These are phyloP conservation scores for Euclidia mi DNA, from an alignment of 2,888 invertebrate species.

Conservation along the genomic window DNA sequence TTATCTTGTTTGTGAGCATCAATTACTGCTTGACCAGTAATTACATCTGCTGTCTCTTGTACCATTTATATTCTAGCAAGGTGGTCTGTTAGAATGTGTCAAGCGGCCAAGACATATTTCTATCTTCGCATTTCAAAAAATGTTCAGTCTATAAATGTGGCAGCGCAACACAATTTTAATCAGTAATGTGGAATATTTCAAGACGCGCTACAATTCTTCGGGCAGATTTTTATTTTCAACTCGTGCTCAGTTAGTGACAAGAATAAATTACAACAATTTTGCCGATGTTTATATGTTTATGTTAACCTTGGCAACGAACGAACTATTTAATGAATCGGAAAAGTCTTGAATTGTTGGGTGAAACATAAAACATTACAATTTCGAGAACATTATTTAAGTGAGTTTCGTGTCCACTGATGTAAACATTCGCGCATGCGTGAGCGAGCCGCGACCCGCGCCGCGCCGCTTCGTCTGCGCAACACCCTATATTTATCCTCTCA, in stretches of 20 bases:
- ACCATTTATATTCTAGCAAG: conserved; percentile 41
- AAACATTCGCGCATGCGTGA: conserved; percentile 78
- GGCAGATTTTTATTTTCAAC: conserved; percentile 37
- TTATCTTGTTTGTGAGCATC: conserved; percentile 51
- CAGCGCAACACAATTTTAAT: conserved; percentile 27
- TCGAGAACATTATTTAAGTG: conserved; percentile 63
- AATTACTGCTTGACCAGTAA: conserved; percentile 43
- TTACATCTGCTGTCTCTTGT: conserved; percentile 47
- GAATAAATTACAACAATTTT: conserved; percentile 39
- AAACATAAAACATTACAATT: conserved; percentile 58
- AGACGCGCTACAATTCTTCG: conserved; percentile 31
- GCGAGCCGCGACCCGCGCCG: conserved; percentile 48
- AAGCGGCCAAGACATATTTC: conserved; percentile 38
- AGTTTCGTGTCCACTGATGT: conserved; percentile 74
- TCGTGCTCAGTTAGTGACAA: conserved; percentile 24
- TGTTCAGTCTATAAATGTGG: conserved; percentile 28
- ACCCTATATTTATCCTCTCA: conserved; percentile 84
- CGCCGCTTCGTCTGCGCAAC: conserved; percentile 79
- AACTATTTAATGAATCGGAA: conserved; percentile 56
- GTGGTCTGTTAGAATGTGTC: conserved; percentile 44
- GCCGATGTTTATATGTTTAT: conserved; percentile 35
- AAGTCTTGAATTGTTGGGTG: conserved; percentile 49
- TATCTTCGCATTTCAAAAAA: conserved; percentile 23
- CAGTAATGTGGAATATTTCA: conserved; percentile 27
- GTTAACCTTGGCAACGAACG: conserved; percentile 61